Evolutionary conservation across 37 sponge, comb jelly and placozoan species (phyloP).

Genomic region (Aphrocallistes beatrix): DNA sequence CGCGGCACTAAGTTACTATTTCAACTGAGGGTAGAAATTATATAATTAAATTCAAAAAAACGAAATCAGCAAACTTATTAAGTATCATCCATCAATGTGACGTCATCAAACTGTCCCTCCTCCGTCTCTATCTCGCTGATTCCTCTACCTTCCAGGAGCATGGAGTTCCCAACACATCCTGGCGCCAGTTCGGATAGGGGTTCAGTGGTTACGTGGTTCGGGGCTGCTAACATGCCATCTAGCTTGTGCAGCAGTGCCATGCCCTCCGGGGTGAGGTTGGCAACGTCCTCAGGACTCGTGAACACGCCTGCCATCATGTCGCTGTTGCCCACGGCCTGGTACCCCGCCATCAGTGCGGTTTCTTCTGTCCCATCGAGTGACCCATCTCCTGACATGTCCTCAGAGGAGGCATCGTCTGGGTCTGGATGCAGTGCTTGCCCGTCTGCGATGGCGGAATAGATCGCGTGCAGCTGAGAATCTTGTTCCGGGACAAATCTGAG

Average conservation of each 20-base stretch:
- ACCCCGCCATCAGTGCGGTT: too few species aligned
- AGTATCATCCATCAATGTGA: slow-evolving; percentile 9
- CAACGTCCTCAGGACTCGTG: background rate
- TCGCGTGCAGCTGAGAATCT: background rate
- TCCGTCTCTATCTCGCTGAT: background rate
- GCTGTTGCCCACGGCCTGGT: background rate
- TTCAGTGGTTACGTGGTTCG: background rate
- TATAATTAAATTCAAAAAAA: background rate
- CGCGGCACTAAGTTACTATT: too few species aligned
- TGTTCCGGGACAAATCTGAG: background rate
- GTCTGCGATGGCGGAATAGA: background rate
- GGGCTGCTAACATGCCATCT: background rate
- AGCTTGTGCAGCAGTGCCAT: background rate
- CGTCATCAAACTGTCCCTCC: slow-evolving; percentile 8
- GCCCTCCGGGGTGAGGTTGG: background rate
- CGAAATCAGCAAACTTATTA: background rate
- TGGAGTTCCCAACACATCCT: background rate
- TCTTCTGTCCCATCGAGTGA: background rate
- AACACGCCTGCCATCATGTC: background rate
- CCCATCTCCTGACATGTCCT: background rate
- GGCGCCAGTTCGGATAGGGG: background rate
- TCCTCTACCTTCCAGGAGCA: background rate
- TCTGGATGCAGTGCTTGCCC: background rate
- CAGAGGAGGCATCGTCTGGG: background rate
- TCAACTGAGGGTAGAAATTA: background rate